A percentile compares a stretch with the other conserved stretches of the same genome.
phyloP scores from a whole-genome alignment of 2,797 vertebrate genomes.

The Gymnopithys bicolor region DNA sequence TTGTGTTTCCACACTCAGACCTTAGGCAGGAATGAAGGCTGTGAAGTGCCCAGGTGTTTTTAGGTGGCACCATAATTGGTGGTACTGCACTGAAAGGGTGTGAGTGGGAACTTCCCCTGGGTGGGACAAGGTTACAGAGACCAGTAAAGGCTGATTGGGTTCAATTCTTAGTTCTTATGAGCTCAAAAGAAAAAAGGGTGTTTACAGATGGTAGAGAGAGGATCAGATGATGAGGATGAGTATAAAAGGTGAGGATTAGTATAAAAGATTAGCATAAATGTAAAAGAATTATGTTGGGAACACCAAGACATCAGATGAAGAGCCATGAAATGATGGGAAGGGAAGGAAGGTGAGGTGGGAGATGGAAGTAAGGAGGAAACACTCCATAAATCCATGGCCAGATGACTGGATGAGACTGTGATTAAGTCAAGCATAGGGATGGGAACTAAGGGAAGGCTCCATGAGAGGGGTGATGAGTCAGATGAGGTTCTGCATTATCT shows the following conservation, averaged over 20 bases:
- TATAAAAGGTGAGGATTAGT: neutral
- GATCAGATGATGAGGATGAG: neutral
- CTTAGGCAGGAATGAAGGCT: neutral
- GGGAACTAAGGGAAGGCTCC: neutral
- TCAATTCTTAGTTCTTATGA: neutral
- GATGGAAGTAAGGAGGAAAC: neutral
- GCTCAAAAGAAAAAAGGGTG: neutral
- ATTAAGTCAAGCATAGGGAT: neutral
- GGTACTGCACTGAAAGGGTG: neutral
- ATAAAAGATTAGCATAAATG: neutral
- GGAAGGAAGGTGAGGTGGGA: neutral
- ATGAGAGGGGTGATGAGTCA: neutral
- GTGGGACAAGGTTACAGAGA: neutral
- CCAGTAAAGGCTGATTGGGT: neutral
- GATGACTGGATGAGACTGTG: neutral
- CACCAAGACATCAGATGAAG: neutral
- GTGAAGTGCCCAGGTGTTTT: neutral
- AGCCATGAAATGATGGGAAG: neutral
- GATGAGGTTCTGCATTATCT: neutral
- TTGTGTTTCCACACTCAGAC: neutral
- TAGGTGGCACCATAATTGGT: neutral
- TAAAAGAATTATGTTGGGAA: neutral
- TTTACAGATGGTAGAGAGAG: neutral
- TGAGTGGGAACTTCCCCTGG: neutral
- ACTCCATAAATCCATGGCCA: neutral